These are phyloP conservation scores for Rhinolophus ferrumequinum DNA, from an alignment of 2,113 vertebrate species.

Conservation along the genomic window DNA sequence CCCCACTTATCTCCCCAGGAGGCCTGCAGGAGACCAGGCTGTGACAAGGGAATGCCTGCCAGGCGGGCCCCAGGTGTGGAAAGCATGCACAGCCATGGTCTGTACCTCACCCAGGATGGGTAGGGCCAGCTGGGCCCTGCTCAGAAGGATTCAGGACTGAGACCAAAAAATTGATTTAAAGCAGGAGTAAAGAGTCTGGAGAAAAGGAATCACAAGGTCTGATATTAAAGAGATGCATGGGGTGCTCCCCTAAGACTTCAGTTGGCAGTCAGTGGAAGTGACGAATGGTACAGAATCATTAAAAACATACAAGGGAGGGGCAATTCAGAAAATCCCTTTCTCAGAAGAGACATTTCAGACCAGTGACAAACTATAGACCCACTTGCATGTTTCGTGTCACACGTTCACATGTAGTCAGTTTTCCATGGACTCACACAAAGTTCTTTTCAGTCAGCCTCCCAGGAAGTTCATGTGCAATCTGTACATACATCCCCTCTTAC, in stretches of 20 bases:
- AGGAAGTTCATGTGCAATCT: neutral
- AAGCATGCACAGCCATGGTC: neutral
- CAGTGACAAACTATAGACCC: neutral
- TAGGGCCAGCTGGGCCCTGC: constrained; percentile 35
- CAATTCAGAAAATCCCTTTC: neutral
- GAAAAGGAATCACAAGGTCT: neutral
- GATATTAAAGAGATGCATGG: neutral
- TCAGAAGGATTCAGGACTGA: neutral
- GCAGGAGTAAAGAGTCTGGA: constrained; percentile 18
- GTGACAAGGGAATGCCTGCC: neutral
- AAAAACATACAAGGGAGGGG: neutral
- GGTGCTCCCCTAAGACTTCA: neutral
- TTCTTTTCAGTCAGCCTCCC: neutral
- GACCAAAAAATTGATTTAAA: constrained; percentile 48
- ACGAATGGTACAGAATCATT: neutral
- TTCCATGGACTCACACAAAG: neutral
- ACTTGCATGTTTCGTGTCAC: neutral
- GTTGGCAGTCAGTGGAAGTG: neutral
- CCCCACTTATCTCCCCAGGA: neutral
- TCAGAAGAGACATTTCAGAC: neutral
- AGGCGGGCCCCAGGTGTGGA: constrained; percentile 61
- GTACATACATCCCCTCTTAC: neutral
- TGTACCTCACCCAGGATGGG: neutral
- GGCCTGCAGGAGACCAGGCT: constrained; percentile 4
- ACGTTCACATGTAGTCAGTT: neutral